phyloP scores from a whole-genome alignment of 2,797 vertebrate species.

The Lindbergichthys nudifrons region DNA sequence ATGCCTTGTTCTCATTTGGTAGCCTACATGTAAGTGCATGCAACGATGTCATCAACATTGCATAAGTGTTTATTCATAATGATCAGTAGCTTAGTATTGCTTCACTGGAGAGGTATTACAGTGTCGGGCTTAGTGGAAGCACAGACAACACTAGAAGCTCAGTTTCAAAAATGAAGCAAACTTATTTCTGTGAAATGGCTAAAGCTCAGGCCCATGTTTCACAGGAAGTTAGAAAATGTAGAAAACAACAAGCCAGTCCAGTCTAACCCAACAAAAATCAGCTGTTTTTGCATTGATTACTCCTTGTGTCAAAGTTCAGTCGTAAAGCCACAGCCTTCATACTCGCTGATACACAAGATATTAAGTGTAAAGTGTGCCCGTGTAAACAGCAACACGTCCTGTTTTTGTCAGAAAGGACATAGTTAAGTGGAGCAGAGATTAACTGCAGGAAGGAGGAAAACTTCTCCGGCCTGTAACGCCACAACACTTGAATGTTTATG shows the following conservation, averaged over 20 bases:
- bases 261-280: background rate
- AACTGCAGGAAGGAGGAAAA: constrained; percentile 34
- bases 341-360: too few species aligned
- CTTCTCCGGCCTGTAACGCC: constrained; percentile 37
- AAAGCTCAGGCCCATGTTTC: background rate
- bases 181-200: background rate
- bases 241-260: background rate
- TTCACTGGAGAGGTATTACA: constrained; percentile 12
- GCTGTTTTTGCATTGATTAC: constrained; percentile 7
- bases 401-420: background rate
- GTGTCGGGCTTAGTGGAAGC: background rate
- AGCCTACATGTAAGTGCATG: background rate
- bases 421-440: constrained; percentile 5
- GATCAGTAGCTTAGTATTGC: constrained; percentile 15
- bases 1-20: background rate
- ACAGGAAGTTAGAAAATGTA: background rate
- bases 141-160: constrained; percentile 22
- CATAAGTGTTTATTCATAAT: constrained; percentile 12
- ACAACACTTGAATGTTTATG: constrained; percentile 14
- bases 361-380: background rate
- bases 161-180: constrained; percentile 2
- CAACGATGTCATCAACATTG: background rate
- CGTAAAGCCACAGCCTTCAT: too few species aligned
- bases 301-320: constrained; percentile 30
- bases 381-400: constrained; percentile 5